These are phyloP conservation scores for Saccostrea glomerata DNA, from an alignment of 1,140 invertebrate genomes.

Conservation along the genomic window DNA sequence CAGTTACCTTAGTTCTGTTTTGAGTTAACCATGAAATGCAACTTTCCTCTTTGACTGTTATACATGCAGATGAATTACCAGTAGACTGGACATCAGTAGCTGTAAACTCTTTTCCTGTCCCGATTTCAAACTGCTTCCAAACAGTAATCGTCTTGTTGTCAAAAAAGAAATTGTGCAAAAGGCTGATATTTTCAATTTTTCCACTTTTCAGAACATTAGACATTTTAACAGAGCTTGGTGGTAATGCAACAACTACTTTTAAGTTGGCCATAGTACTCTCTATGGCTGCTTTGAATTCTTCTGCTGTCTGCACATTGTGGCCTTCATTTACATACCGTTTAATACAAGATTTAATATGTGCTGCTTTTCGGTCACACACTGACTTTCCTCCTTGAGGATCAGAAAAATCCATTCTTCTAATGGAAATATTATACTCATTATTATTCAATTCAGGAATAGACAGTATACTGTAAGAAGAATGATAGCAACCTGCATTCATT, in stretches of 20 bases:
- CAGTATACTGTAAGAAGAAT: neutral
- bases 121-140: conserved; percentile 29
- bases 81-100: no score
- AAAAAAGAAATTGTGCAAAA: conserved; percentile 11
- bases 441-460: conserved; percentile 22
- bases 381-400: conserved; percentile 42
- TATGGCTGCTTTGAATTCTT: conserved; percentile 27
- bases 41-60: neutral
- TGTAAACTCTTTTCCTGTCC: neutral
- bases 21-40: neutral
- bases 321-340: conserved; percentile 43
- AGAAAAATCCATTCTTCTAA: conserved; percentile 29
- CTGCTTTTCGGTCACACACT: conserved; percentile 41
- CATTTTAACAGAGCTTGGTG: neutral
- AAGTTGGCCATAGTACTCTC: conserved; percentile 3
- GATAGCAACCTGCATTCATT: conserved; percentile 45
- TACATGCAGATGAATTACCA: no score
- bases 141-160: neutral
- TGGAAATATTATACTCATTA: neutral
- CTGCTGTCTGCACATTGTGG: conserved; percentile 28
- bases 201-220: neutral
- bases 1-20: neutral
- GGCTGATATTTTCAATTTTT: conserved; percentile 13
- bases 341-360: conserved; percentile 39
- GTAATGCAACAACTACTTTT: conserved; percentile 23